Evolutionary conservation across 1,140 invertebrate genomes (phyloP).

Genomic region (Linepithema humile): DNA sequence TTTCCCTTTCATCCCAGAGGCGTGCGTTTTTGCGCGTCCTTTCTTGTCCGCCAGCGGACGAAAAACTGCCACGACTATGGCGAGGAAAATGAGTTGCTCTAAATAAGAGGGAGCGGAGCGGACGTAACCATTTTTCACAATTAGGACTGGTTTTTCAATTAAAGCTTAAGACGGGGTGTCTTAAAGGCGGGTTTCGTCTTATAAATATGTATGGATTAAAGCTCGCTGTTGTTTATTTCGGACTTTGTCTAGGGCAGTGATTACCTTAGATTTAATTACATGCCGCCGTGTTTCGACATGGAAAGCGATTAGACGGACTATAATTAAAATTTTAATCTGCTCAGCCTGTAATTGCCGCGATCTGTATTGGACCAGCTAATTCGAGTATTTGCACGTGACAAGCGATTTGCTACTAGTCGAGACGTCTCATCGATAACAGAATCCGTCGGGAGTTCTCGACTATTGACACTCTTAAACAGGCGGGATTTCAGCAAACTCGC

Average conservation of each 20-base stretch:
- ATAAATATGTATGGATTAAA: slow-evolving; percentile 69
- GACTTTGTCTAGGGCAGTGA: not conserved
- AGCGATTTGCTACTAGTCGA: not conserved
- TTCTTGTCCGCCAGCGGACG: not conserved
- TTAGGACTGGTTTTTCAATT: slow-evolving; percentile 72
- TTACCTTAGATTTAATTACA: slow-evolving; percentile 61
- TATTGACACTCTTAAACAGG: slow-evolving; percentile 65
- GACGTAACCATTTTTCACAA: slow-evolving; percentile 70
- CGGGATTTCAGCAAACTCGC: slow-evolving; percentile 58
- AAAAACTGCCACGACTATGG: slow-evolving; percentile 35
- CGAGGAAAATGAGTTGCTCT: slow-evolving; percentile 40
- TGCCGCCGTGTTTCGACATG: slow-evolving; percentile 7
- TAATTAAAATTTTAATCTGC: not conserved
- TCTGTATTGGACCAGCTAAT: not conserved
- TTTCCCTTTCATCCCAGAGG: not conserved
- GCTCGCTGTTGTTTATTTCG: slow-evolving; percentile 55
- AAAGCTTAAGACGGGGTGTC: slow-evolving; percentile 52
- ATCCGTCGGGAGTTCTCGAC: slow-evolving; percentile 51
- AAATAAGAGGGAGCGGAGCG: slow-evolving; percentile 49
- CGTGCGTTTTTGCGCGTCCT: not conserved
- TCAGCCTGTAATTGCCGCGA: not conserved
- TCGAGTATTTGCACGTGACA: not conserved
- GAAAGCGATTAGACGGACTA: not conserved
- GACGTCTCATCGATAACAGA: slow-evolving; percentile 1
- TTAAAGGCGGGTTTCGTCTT: slow-evolving; percentile 39